Base-by-base conservation (phyloP, 2,888 invertebrate species). In the Plagiodera versicolora region DNA sequence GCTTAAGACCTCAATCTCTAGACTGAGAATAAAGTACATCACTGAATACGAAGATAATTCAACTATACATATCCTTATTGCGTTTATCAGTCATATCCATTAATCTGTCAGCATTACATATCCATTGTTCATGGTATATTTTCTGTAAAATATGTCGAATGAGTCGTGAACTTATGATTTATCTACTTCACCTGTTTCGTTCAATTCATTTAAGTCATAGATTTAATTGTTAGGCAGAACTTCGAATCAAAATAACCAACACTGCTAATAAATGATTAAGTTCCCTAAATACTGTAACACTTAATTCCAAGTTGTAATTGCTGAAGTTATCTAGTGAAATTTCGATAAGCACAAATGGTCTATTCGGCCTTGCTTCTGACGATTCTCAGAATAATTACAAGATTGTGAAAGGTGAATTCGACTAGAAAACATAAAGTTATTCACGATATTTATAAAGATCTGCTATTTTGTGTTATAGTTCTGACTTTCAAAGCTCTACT, bases 341-440 rank as follows among this genome's bases (percentile, higher is more conserved):
- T 65, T 63, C 56, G 48, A 49, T 51, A 55, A 50, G 65, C 61
- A 57, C 61, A 58, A 61, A 58, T 32, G 28, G 54, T 46, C 61
- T 28, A 66, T 66, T 64, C 61, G 63, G 62, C 61, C 60, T 61
- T 53, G 51, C 62, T 57, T 44, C 57, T 59, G 57, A 63, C 58
- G 58, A 61, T 63, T 61, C 55, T 46, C 57, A 35, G 39, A n/a
- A 56, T 61, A 61, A 61, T 61, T 61, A 47, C 57, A 48, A 11
- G 46, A 54, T 52, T 45, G 52, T 51, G 53, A 39, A 39, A 52
- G 56, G 61, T 57, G 51, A 52, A 61, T 54, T 61, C 57, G 20
- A 61, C 56, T 61, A 53, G 56, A 61, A 61, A 60, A 60, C 46
- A 44, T 56, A 54, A 51, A 52, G 46, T 35, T 56, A 24, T 47